A percentile compares a stretch with the other conserved stretches of the same genome.
Evolutionary conservation across 2,797 vertebrate genomes (phyloP).

Genomic region (Chloroceryle amazona): DNA sequence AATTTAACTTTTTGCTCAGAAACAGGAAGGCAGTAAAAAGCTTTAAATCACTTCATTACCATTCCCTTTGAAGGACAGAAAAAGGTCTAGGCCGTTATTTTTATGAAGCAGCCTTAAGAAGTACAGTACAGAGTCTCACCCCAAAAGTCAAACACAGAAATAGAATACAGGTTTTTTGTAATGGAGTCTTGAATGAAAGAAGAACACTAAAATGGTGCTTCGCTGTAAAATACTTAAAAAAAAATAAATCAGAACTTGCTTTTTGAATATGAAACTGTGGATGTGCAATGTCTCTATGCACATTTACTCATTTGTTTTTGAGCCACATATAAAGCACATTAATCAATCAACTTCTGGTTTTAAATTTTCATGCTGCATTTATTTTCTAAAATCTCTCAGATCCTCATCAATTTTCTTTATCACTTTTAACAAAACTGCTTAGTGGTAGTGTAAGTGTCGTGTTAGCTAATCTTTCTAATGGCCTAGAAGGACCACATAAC

Average conservation of each 20-base stretch:
- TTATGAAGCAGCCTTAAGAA: neutral
- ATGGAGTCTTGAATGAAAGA: neutral
- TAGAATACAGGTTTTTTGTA: neutral
- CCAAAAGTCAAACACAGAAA: neutral
- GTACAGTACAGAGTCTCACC: neutral
- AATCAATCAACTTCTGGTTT: neutral
- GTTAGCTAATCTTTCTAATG: neutral
- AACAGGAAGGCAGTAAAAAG: neutral
- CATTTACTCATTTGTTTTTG: neutral
- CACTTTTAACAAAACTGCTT: neutral
- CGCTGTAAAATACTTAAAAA: neutral
- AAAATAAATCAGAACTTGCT: neutral
- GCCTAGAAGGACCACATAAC: neutral
- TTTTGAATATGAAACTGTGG: neutral
- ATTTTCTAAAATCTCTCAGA: neutral
- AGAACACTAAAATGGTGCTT: neutral
- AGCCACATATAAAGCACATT: neutral
- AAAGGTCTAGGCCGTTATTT: neutral
- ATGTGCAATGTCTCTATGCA: neutral
- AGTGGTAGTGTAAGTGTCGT: neutral
- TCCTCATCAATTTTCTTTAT: neutral
- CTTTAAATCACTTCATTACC: fast-evolving
- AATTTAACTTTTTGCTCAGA: neutral
- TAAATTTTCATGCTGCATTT: neutral
- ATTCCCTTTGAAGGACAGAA: neutral